Base-by-base conservation (phyloP, 2,113 vertebrate species). In the Saguinus imperator region DNA sequence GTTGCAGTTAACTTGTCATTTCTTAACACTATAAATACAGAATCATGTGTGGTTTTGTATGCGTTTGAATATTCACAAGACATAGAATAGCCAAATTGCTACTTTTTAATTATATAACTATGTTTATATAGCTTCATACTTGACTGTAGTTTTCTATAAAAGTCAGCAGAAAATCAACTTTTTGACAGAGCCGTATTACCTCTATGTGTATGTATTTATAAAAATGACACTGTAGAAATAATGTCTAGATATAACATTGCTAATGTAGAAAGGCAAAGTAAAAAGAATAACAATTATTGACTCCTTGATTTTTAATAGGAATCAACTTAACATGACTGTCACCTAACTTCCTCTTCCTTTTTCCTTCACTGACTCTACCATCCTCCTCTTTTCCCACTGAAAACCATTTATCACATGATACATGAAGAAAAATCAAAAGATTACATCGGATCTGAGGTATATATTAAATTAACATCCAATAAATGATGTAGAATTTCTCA, bases 141-240 rank as follows among this genome's bases (percentile, higher is more conserved):
- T 93, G 21, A 94, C 27, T n/a, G 32, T 17, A 43, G 8, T 43
- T 93, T 75, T 70, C 16, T 37, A 32, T 66, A 79, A 92, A 88
- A 32, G 10, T 73, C 6, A 75, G 23, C 61, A 89, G 37, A 77
- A 94, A 88, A 68, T 79, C 0, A 57, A 17, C 29, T 83, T 45
- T 23, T 4, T 55, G 17, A 32, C 6, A 94, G 27, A 64, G 1
- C 3, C 20, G 48, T 55, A 27, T 87, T 10, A 94, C 29, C 8
- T 52, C 0, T 87, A 5, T 8, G 25, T 9, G 66, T 55, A 13
- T 73, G 17, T 48, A 13, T 58, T 79, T 82, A 58, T 50, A 55
- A 70, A 82, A 82, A 89, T 10, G 17, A 29, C 27, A n/a, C 29
- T 86, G 75, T 85, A 64, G 11, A 82, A 76, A 87, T 73, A 68